Percentiles rank a stretch among this genome's conserved stretches.
Evolutionary conservation across 1,140 invertebrate species (phyloP).

Genomic region (Phenacoccus solenopsis): DNA sequence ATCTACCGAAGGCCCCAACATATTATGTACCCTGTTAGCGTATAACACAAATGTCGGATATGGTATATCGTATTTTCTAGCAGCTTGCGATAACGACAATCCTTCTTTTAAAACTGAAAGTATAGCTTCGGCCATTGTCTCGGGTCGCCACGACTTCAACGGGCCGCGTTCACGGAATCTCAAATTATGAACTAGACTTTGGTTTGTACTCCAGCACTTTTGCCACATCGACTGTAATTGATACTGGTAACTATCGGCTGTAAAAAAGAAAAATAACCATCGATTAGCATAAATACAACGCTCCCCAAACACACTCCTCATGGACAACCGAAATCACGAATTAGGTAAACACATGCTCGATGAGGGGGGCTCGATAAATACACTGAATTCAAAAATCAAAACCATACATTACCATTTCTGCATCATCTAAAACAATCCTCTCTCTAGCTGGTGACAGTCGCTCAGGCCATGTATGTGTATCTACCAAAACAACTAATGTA

Average conservation of each 20-base stretch:
- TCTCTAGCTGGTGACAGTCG: no score
- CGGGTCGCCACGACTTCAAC: constrained; percentile 79
- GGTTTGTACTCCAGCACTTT: constrained; percentile 84
- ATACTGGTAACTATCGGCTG: constrained; percentile 86
- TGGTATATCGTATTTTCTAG: constrained; percentile 83
- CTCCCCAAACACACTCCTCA: no score
- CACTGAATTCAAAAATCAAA: no score
- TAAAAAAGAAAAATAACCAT: constrained; percentile 21
- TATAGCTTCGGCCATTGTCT: constrained; percentile 87
- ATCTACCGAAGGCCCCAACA: constrained; percentile 77
- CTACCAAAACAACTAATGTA: no score
- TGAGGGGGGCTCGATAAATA: no score
- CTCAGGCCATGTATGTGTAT: no score
- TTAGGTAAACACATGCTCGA: no score
- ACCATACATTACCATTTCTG: no score
- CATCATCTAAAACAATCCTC: no score
- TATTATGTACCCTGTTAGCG: constrained; percentile 83
- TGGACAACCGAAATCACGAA: no score
- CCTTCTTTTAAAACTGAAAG: constrained; percentile 81
- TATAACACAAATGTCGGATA: constrained; percentile 90
- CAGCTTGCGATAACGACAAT: constrained; percentile 74
- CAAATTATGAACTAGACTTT: constrained; percentile 72
- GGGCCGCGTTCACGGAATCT: constrained; percentile 82
- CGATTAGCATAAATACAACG: not conserved
- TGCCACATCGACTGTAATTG: constrained; percentile 89